A percentile compares a stretch with the other conserved stretches of the same genome.
Conservation (phyloP, 2,113 vertebrate species). For the Monarcha castaneiventris region DNA sequence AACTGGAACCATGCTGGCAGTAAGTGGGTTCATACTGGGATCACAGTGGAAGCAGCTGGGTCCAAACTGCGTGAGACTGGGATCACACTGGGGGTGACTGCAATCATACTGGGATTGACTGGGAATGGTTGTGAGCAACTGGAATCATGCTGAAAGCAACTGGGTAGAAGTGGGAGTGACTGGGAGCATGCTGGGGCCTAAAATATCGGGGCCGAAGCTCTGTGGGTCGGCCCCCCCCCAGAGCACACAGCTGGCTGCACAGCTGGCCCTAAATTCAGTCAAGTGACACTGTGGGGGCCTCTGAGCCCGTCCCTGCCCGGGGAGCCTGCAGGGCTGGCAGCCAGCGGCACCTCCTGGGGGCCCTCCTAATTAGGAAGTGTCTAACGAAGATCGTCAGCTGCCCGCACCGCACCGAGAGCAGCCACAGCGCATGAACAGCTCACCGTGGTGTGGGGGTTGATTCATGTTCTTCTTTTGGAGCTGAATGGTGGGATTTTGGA, state of each 20-base stretch:
- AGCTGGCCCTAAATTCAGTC: not conserved
- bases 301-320: not conserved
- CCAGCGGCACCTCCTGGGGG: not conserved
- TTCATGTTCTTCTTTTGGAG: accelerated
- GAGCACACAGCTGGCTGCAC: not conserved
- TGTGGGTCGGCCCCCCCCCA: accelerated
- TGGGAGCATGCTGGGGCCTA: not conserved
- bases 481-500: not conserved
- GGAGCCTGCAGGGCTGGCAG: not conserved
- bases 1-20: not conserved
- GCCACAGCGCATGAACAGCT: accelerated
- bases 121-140: not conserved
- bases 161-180: not conserved
- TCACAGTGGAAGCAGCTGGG: no score
- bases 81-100: no score
- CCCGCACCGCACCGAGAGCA: accelerated
- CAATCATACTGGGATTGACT: not conserved
- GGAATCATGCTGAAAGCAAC: not conserved
- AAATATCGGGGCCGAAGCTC: not conserved
- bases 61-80: no score
- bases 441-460: accelerated
- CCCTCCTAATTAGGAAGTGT: not conserved
- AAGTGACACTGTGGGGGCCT: not conserved
- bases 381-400: not conserved
- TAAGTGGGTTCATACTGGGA: not conserved